Evolutionary conservation across 2,888 invertebrate genomes (phyloP).

Genomic region (Rhagium mordax): DNA sequence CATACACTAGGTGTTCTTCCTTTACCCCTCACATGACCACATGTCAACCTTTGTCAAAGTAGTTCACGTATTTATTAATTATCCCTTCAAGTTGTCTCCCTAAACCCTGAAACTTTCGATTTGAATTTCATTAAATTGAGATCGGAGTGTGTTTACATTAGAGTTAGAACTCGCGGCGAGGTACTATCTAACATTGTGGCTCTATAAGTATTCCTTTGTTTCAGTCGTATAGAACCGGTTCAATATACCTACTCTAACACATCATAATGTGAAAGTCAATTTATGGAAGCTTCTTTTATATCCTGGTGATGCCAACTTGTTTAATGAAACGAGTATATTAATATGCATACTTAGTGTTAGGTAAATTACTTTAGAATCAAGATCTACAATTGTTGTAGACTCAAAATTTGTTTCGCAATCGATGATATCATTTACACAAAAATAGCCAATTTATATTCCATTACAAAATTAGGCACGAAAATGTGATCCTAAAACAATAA

Average conservation of each 20-base stretch:
- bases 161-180: background rate
- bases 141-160: background rate
- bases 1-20: background rate
- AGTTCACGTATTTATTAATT: constrained; percentile 26
- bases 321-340: no score
- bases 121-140: constrained; percentile 12
- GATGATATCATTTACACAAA: no score
- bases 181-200: background rate
- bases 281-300: no score
- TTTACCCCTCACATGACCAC: constrained; percentile 3
- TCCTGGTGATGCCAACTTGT: no score
- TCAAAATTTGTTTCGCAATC: no score
- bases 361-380: no score
- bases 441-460: no score
- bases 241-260: background rate
- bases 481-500: no score
- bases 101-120: constrained; percentile 16
- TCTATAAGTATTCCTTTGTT: background rate
- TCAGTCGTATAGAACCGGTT: background rate
- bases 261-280: no score
- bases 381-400: no score
- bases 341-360: no score
- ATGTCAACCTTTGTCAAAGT: constrained; percentile 24
- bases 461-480: no score
- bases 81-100: background rate